A percentile compares a stretch with the other conserved stretches of the same genome.
phyloP scores from a whole-genome alignment of 1,140 invertebrate species.

The fruit fly (Drosophila melanogaster) region DNA sequence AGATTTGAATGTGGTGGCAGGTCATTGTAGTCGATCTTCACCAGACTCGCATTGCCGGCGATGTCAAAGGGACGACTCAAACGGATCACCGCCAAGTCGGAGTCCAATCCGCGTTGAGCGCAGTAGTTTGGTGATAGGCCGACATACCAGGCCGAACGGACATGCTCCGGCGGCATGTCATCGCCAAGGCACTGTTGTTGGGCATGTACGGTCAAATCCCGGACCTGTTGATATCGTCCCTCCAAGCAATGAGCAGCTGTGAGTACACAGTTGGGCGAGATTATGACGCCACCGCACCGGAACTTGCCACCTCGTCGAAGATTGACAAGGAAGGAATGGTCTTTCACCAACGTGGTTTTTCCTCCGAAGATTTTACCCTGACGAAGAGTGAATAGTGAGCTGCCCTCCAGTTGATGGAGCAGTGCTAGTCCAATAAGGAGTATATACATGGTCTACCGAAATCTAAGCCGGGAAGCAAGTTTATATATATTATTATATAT shows the following conservation, averaged over 20 bases:
- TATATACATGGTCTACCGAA: conserved; percentile 20
- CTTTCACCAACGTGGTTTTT: not conserved
- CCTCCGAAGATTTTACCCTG: conserved; percentile 53
- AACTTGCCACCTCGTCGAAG: conserved; percentile 39
- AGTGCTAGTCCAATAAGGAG: not conserved
- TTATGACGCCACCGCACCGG: conserved; percentile 57
- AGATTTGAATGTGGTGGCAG: conserved; percentile 31
- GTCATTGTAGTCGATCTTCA: conserved; percentile 51
- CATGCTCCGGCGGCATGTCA: not conserved
- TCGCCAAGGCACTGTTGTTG: conserved; percentile 56
- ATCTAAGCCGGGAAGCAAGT: not conserved
- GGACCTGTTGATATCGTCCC: not conserved
- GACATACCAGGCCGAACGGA: conserved; percentile 27
- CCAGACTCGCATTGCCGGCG: conserved; percentile 7
- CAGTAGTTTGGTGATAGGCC: conserved; percentile 26
- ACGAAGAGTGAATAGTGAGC: too few species aligned
- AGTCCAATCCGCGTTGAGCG: conserved; percentile 13
- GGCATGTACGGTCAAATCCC: conserved; percentile 46
- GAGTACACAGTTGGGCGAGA: conserved; percentile 70
- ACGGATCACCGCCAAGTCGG: conserved; percentile 64
- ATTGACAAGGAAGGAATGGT: conserved; percentile 63
- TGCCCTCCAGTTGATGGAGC: not conserved
- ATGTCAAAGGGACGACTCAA: conserved; percentile 38
- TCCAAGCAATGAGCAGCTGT: conserved; percentile 73
- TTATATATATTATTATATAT: conserved; percentile 10